phyloP scores from a whole-genome alignment of 2,888 invertebrate species.

The Aporophyla lueneburgensis region DNA sequence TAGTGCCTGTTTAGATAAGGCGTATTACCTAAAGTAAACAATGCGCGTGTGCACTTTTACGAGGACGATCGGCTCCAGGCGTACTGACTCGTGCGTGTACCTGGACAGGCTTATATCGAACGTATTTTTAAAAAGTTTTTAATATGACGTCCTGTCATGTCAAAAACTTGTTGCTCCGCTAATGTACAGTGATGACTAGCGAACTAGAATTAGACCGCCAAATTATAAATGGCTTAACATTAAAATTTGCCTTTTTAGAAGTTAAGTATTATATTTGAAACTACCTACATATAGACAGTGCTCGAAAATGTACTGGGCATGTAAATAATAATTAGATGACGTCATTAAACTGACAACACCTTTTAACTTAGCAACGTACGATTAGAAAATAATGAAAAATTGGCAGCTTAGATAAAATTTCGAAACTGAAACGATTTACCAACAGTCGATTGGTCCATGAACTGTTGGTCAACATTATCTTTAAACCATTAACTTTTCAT shows the following conservation, averaged over 20 bases:
- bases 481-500: too few relatives aligned
- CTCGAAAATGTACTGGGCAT: conserved; percentile 4
- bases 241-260: conserved; percentile 53
- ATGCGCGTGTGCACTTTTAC: too few relatives aligned
- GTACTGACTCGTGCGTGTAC: neutral
- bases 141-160: neutral
- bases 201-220: conserved; percentile 51
- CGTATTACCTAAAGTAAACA: neutral
- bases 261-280: conserved; percentile 37
- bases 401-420: neutral
- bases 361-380: neutral
- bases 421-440: too few relatives aligned
- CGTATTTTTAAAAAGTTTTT: neutral
- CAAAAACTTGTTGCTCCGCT: neutral
- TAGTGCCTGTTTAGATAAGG: neutral
- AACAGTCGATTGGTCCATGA: too few relatives aligned
- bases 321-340: conserved; percentile 22
- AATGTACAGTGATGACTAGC: conserved; percentile 30
- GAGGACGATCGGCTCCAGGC: neutral
- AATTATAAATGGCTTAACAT: conserved; percentile 50
- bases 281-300: conserved; percentile 19
- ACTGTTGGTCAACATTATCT: too few relatives aligned
- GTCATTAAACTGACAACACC: conserved; percentile 50
- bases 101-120: neutral
- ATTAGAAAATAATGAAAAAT: neutral